These are phyloP conservation scores for Sternarchorhynchus goeldii DNA, from an alignment of 2,797 vertebrate species.

Conservation along the genomic window DNA sequence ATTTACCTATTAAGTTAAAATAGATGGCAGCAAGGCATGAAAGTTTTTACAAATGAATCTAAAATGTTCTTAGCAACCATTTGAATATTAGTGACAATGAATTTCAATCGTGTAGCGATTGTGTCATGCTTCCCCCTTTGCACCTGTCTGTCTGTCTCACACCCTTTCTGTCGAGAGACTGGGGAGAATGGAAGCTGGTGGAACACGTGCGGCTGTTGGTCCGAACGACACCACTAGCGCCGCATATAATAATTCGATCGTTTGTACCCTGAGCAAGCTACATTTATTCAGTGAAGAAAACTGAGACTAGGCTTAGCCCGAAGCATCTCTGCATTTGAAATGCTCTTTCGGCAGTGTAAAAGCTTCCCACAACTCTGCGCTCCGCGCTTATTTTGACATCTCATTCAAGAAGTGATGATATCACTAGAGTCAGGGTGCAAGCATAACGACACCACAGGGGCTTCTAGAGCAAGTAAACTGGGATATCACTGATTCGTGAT, in stretches of 20 bases:
- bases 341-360: background rate
- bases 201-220: too few relatives aligned
- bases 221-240: too few relatives aligned
- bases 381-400: background rate
- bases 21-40: background rate
- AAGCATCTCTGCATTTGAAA: conserved; percentile 1
- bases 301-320: background rate
- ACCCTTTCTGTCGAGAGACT: too few relatives aligned
- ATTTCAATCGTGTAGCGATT: too few relatives aligned
- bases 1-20: background rate
- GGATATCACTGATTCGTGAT: conserved; percentile 14
- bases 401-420: background rate
- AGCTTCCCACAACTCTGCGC: background rate
- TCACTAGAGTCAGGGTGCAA: background rate
- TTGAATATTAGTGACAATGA: background rate
- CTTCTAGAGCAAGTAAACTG: background rate
- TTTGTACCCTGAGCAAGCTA: background rate
- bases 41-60: background rate
- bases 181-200: too few relatives aligned
- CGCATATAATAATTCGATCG: background rate
- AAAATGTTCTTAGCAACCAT: background rate
- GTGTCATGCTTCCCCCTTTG: too few relatives aligned
- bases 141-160: background rate
- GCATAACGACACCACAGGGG: background rate
- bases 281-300: background rate